These are phyloP conservation scores for Paracentrotus lividus DNA, from an alignment of 53 echinoderm and acorn worm genomes.

Conservation along the genomic window DNA sequence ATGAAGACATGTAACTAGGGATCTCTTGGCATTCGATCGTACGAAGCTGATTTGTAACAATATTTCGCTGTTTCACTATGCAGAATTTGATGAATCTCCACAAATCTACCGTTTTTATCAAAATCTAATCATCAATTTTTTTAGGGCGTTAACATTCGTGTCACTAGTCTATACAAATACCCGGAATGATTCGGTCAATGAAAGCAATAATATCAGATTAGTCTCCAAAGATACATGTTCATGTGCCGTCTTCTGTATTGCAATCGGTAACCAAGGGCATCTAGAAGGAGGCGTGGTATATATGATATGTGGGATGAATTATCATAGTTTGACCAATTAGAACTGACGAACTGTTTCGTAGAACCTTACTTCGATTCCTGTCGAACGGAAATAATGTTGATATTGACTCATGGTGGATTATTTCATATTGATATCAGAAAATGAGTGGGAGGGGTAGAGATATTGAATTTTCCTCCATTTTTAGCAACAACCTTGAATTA, in stretches of 20 bases:
- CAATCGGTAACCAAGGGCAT: conserved; percentile 27
- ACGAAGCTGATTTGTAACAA: too few relatives aligned
- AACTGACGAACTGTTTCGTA: conserved; percentile 43
- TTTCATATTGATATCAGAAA: not conserved
- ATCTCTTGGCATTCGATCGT: too few relatives aligned
- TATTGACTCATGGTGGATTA: not conserved
- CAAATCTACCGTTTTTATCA: too few relatives aligned
- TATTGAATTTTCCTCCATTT: not conserved
- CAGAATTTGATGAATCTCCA: too few relatives aligned
- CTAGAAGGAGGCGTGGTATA: not conserved
- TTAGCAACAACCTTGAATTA: not conserved
- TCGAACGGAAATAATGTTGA: not conserved
- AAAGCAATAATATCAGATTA: not conserved
- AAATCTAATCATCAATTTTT: too few relatives aligned
- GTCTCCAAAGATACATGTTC: not conserved
- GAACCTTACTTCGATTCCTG: not conserved
- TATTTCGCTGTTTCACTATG: too few relatives aligned
- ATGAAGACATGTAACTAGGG: too few relatives aligned
- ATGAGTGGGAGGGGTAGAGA: not conserved
- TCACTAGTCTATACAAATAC: too few relatives aligned
- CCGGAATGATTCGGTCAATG: not conserved
- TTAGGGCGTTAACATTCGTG: too few relatives aligned
- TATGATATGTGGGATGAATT: conserved; percentile 12
- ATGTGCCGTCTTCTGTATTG: conserved; percentile 9
- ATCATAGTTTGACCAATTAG: conserved; percentile 35